Evolutionary conservation across 2,888 invertebrate species (phyloP).

Genomic region (Patella depressa): DNA sequence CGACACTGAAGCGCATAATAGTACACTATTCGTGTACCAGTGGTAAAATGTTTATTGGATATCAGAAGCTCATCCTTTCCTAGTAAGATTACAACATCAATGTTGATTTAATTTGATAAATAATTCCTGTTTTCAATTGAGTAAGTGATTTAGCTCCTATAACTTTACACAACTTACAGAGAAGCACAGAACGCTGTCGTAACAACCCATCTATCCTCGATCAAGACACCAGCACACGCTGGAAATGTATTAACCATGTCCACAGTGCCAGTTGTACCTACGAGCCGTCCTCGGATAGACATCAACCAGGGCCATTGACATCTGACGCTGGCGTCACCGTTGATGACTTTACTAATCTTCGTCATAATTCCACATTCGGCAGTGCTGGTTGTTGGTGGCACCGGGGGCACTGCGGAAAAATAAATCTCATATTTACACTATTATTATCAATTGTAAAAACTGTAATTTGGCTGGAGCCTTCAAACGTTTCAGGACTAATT

Average conservation of each 20-base stretch:
- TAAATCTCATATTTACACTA: too few species aligned
- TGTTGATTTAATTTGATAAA: too few species aligned
- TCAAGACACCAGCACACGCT: background rate
- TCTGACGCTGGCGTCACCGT: background rate
- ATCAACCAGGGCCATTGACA: background rate
- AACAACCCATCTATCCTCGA: background rate
- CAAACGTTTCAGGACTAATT: too few species aligned
- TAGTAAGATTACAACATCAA: too few species aligned
- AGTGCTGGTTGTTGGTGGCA: background rate
- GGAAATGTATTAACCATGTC: background rate
- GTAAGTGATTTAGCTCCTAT: too few species aligned
- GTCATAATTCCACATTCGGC: background rate
- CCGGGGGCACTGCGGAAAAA: background rate
- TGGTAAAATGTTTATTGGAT: too few species aligned
- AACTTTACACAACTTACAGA: background rate
- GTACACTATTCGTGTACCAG: too few species aligned
- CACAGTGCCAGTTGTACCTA: background rate
- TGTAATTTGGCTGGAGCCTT: too few species aligned
- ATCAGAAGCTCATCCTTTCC: too few species aligned
- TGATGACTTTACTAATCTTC: background rate
- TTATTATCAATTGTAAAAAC: too few species aligned
- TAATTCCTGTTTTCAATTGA: too few species aligned
- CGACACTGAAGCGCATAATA: too few species aligned
- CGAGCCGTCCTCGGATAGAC: background rate
- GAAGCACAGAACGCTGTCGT: background rate